Base-by-base conservation (phyloP, 2,113 vertebrate genomes). In the Megaleporinus macrocephalus region DNA sequence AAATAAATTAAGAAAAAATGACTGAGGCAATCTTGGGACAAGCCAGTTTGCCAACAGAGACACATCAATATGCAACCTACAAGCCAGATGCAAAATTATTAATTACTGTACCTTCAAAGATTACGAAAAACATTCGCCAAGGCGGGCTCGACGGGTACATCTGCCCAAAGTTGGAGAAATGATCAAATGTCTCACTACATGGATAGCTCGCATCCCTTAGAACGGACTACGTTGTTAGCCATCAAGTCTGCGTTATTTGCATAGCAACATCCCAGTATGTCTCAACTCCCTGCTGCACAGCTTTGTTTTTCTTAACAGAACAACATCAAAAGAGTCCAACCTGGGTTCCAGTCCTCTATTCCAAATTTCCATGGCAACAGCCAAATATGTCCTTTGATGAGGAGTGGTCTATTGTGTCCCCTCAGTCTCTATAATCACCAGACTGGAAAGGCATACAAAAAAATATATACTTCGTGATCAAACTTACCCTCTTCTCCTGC, bases 401-500 rank as follows among this genome's bases (percentile, higher is more conserved):
- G 51, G 80, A 76, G 80, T 22, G 51, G 62, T 82, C 80, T 82
- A 82, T 82, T 82, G 73, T 82, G 80, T 76, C 80, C 73, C 36
- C 73, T 76, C 72, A 36, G 80, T 81, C 80, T 74, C 29, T 69
- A 24, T 76, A 80, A 73, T 73, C 79, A 73, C 44, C 55, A 59
- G 80, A 76, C 63, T 53, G 74, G 63, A 59, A 76, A 82, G 55
- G 73, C 63, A 70, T 33, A 69, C 6, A 9, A 33, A 79, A 79
- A 74, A 68, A 55, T 16, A 44, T 9, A 44, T 59, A 49, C 44
- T 73, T 59, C 27, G 30, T 61, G 27, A 72, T 20, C 22, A 63
- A 20, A 66, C 51, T n/a, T 77, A 69, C 88, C 88, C 88, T 26
- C 85, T 90, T 85, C 90, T 78, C 88, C 90, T 30, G 94, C 91